Base-by-base conservation (phyloP, 2,888 invertebrate genomes). In the Hydrotaea cyrtoneurina region DNA sequence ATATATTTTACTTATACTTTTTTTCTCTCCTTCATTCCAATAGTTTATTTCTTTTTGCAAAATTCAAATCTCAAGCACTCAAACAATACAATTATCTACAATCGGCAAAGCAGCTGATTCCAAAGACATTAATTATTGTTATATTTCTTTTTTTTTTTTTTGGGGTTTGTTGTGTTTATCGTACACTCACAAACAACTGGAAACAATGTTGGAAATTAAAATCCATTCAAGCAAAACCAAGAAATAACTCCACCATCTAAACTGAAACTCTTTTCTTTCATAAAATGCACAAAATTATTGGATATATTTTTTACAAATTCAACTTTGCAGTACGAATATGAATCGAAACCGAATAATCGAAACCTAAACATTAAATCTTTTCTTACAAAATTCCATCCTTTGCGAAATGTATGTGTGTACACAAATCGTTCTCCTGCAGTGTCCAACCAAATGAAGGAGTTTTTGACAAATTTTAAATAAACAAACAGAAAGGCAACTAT, bases 241-340 rank as follows among this genome's bases (percentile, higher is more conserved):
- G 50, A n/a, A 13, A 21, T 21, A 76, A 74, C 55, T n/a, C 50
- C 75, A 59, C 11, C 50, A 74, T 8, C 19, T 11, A 53, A 57
- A 69, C 50, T 57, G 19, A 15, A 59, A 26, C 55, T 53, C 23
- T 77, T 26, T 39, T 71, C 53, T 80, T 53, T 50, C 46, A 83
- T 83, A 83, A 86, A 86, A 86, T 86, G 85, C 85, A 82, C 85
- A 86, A 86, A 86, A 80, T 85, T 72, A 59, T n/a, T 59, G 21
- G 39, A 39, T 39, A 3, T 39, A 39, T 4, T 31, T 31, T 31
- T 4, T 7, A 31, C 36, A 23, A 55, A 11, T 39, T 13, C 39
- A 59, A 19, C 7, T 17, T 5, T 55, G 55, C 21, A 39, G 1
- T 53, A 59, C 23, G 11, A 26, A 0, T 59, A 15, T 59, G 15